Evolutionary conservation across 2,888 invertebrate genomes (phyloP).

Genomic region (Drosophila cracens): DNA sequence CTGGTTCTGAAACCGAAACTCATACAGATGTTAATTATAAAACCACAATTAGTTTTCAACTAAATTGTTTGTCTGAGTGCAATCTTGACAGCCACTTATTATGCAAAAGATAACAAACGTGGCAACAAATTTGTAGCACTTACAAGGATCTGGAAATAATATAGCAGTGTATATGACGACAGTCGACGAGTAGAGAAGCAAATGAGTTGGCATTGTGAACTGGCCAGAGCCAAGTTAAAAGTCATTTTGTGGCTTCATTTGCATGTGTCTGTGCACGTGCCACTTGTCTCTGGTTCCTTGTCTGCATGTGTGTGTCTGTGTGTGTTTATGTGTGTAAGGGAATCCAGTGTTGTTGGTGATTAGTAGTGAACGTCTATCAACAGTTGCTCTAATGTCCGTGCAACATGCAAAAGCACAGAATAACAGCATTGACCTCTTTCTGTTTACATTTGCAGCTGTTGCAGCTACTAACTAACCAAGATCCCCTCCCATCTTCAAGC

Average conservation of each 20-base stretch:
- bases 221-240: slow-evolving; percentile 43
- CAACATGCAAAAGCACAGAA: slow-evolving; percentile 67
- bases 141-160: not conserved
- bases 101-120: slow-evolving; percentile 6
- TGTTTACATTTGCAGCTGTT: slow-evolving; percentile 71
- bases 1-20: not conserved
- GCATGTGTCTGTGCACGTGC: slow-evolving; percentile 47
- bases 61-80: no score
- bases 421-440: slow-evolving; percentile 68
- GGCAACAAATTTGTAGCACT: slow-evolving; percentile 16
- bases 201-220: slow-evolving; percentile 28
- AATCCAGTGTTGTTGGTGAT: slow-evolving; percentile 57
- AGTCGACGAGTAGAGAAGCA: slow-evolving; percentile 5
- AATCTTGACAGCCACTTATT: slow-evolving; percentile 4
- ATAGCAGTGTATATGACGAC: slow-evolving; percentile 35
- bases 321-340: slow-evolving; percentile 7
- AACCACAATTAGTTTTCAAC: no score
- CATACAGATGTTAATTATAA: no score
- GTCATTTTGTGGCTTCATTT: slow-evolving; percentile 73
- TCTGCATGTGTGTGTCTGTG: not conserved
- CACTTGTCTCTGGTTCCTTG: slow-evolving; percentile 13
- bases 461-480: slow-evolving; percentile 48
- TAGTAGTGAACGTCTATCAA: slow-evolving; percentile 76
- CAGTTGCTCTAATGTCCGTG: slow-evolving; percentile 71
- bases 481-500: not conserved